Percentiles rank a stretch among this genome's conserved stretches.
phyloP scores from a whole-genome alignment of 2,888 invertebrate species.

The Drosophila anomelani region DNA sequence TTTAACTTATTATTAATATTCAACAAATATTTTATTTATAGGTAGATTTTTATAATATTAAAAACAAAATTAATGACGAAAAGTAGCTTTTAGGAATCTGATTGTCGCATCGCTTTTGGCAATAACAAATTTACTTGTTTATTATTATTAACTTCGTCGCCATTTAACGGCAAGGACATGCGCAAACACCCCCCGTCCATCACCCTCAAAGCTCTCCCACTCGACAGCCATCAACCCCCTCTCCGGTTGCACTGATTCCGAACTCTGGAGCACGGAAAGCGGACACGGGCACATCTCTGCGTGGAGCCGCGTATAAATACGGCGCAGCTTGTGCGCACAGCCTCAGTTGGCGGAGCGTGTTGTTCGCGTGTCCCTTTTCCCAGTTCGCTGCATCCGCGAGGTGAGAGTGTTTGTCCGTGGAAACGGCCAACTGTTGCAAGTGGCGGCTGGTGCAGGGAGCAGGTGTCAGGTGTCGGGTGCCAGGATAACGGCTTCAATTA shows the following conservation, averaged over 20 bases:
- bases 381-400: conserved; percentile 28
- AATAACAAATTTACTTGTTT: conserved; percentile 50
- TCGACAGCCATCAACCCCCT: conserved; percentile 8
- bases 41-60: background rate
- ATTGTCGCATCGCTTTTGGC: conserved; percentile 1
- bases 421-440: conserved; percentile 32
- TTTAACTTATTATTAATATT: background rate
- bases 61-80: background rate
- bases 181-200: conserved; percentile 65
- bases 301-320: conserved; percentile 76
- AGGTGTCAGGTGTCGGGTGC: background rate
- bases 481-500: conserved; percentile 16
- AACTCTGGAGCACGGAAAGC: conserved; percentile 17
- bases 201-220: conserved; percentile 9
- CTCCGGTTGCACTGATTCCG: conserved; percentile 13
- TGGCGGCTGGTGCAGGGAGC: background rate
- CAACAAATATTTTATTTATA: background rate
- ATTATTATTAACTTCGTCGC: conserved; percentile 52
- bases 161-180: conserved; percentile 68
- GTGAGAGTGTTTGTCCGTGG: conserved; percentile 11
- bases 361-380: conserved; percentile 53
- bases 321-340: conserved; percentile 57
- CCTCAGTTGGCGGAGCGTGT: conserved; percentile 75
- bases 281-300: conserved; percentile 19
- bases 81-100: background rate